These are phyloP conservation scores for Synergus itoensis DNA, from an alignment of 2,888 invertebrate genomes.

Conservation along the genomic window DNA sequence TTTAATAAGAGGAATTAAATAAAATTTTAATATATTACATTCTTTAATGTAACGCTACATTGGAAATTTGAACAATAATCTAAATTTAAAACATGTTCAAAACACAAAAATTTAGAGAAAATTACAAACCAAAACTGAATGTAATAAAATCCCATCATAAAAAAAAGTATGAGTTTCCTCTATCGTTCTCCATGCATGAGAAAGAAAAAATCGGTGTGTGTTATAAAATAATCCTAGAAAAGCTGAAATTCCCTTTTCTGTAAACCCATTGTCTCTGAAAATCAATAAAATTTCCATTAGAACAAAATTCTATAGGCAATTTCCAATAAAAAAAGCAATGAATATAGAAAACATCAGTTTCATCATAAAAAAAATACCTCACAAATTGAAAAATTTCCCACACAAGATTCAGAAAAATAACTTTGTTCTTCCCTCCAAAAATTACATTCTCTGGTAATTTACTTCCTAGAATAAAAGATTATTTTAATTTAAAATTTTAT, in stretches of 20 bases:
- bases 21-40: not conserved
- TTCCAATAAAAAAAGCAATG: constrained; percentile 38
- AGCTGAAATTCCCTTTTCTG: not conserved
- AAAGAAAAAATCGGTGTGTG: constrained; percentile 61
- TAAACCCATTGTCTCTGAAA: constrained; percentile 63
- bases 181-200: constrained; percentile 61
- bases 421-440: constrained; percentile 39
- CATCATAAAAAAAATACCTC: constrained; percentile 65
- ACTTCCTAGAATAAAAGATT: constrained; percentile 56
- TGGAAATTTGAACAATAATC: too few relatives aligned
- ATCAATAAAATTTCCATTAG: constrained; percentile 38
- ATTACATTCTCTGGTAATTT: constrained; percentile 54
- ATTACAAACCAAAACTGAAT: constrained; percentile 64
- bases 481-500: constrained; percentile 11
- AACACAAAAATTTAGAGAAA: constrained; percentile 21
- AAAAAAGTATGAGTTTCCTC: constrained; percentile 65
- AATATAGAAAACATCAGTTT: constrained; percentile 63
- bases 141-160: constrained; percentile 61
- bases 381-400: constrained; percentile 67
- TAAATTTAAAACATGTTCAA: too few relatives aligned
- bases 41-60: too few relatives aligned
- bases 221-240: constrained; percentile 5
- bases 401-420: constrained; percentile 60
- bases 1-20: constrained; percentile 16
- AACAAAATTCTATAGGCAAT: not conserved